Evolutionary conservation across 2,113 vertebrate species (phyloP), one percentile per base, ranked within the genome.

Genomic region (Notiomystis cincta): DNA sequence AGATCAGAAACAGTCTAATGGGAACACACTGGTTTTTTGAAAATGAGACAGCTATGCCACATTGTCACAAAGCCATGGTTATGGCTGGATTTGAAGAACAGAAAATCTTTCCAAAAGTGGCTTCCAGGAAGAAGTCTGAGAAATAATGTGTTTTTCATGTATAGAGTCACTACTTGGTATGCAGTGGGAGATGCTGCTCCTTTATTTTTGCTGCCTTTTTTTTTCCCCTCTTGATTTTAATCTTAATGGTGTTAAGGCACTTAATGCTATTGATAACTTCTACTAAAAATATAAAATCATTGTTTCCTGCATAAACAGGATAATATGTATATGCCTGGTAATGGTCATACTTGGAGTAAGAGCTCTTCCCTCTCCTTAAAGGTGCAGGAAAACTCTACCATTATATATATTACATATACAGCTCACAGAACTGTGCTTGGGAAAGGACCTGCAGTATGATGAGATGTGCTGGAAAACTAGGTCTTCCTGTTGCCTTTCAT

Each of bases 1-100:
- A 89, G 87, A 88, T 90, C 78, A 90, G 75, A 88, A 91, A 54
- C 82, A 73, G n/a, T 44, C 66, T 89, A 67, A 72, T 69, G 77
- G 14, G 18, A 62, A n/a, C 25, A 54, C 16, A 12, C 6, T 53
- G 56, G 2, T 23, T 69, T 79, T 83, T 61, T 58, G 25, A 37
- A 69, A 90, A 53, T n/a, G 45, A 25, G 84, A 24, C 35, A 67
- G 60, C 65, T 67, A 30, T 84, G 53, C n/a, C 61, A 82, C 45
- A 31, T 28, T 54, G 40, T 48, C 50, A 57, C 57, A 75, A 82
- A 83, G 51, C 53, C 45, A 12, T 50, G 69, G 22, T 62, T 69
- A 40, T 2, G 31, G 47, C 61, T 85, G 76, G n/a, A 28, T 75
- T 76, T 72, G 62, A 82, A 88, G 82, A 57, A 72, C 65, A 65